Base-by-base conservation (phyloP, 2,797 vertebrate species). In the Knipowitschia caucasica region DNA sequence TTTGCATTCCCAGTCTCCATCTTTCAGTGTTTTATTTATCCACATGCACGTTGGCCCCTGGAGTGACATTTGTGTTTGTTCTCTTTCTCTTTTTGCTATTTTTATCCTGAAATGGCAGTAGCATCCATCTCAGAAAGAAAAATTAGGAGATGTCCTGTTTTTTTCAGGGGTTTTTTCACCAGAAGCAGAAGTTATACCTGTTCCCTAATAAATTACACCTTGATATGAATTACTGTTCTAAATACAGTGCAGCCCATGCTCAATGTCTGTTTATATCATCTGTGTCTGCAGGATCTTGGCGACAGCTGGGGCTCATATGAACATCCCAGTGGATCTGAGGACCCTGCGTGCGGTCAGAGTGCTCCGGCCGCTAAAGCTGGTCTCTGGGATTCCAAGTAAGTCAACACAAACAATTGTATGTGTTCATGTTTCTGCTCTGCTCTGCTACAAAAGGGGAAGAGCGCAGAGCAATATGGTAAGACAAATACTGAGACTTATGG, bases 371-470 rank as follows among this genome's bases (percentile, higher is more conserved):
- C 92, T 99, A 70, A 99, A 99, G 82, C 96, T 99, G 0, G 97
- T 99, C 75, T 99, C 96, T 0, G 97, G 97, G 71, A 99, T 99
- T 75, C 97, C 97, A 47, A 99, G 97, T 99, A 88, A 97, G 97
- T 92, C 35, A 31, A 2, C 40, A 36, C 11, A 26, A 3, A n/a
- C 7, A 4, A 14, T 38, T 20, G 8, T 20, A 10, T 2, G 4
- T 2, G 5, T 7, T 18, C n/a, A 18, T 38, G 3, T 38, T 18
- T 33, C 10, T 33, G 4, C 30, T 33, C 12, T 12, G 10, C 2
- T 33, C n/a, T n/a, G n/a, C n/a, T n/a, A n/a, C n/a, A n/a, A n/a
- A n/a, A n/a, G n/a, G n/a, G n/a, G n/a, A n/a, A n/a, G n/a, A n/a
- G n/a, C n/a, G n/a, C n/a, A n/a, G n/a, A n/a, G n/a, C n/a, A n/a